Evolutionary conservation across 2,113 vertebrate species (phyloP), one percentile per base, ranked within the genome.

Genomic region (Paramormyrops kingsleyae): DNA sequence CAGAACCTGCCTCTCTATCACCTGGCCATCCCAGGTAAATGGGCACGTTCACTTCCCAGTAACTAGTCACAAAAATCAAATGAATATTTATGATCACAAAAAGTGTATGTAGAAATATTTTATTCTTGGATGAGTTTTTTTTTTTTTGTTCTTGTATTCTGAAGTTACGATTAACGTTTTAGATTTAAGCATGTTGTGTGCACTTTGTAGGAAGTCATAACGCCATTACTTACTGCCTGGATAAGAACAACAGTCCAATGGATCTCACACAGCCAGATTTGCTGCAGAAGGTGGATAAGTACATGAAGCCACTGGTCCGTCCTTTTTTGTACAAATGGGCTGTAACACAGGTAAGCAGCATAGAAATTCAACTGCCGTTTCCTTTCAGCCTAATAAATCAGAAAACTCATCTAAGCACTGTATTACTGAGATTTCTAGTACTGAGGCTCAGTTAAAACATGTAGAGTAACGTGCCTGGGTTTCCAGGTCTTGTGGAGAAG

Each of bases 1-100:
- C 97, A 97, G 97, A 97, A 97, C 89, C 89, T 94, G 39, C 97
- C 97, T 0, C 94, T 99, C 17, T 95, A 94, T 92, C 95, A 97
- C 84, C 93, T 99, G 90, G 95, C 97, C 91, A 97, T 99, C 92
- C 98, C 98, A 89, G 98, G 98, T 99, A 96, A 56, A 90, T 10
- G 19, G 85, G 15, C 86, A 35, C 42, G 42, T 42, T 4, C 24
- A 27, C 27, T 39, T 10, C 44, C 56, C 39, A 83, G 77, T 83
- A 44, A 15, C 19, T 44, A 27, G 17, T 44, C 44, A 6, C 5
- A 83, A 83, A 42, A 83, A 44, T 13, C n/a, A 70, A 70, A 70
- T 70, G 62, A 83, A 42, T 83, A 44, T 83, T 83, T 4, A 77
- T 31, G 42, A 19, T 6, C 6, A 4, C 42, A 8, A 83, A 21